Evolutionary conservation across 2,797 vertebrate species (phyloP).

Genomic region (Lepilemur septentrionalis): DNA sequence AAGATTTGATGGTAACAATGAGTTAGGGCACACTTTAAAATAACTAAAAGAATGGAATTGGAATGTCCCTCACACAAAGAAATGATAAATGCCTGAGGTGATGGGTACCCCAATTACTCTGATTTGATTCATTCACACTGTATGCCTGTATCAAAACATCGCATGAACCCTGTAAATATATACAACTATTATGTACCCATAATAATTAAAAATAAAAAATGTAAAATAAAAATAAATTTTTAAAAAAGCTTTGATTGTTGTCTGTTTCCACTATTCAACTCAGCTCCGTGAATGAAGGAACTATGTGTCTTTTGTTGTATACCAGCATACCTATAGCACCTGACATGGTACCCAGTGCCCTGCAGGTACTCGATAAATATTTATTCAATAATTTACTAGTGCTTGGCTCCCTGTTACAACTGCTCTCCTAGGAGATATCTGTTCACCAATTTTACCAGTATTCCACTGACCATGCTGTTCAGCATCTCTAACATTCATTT

Average conservation of each 20-base stretch:
- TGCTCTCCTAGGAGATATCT: neutral
- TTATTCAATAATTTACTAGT: neutral
- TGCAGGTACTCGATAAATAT: neutral
- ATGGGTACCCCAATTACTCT: neutral
- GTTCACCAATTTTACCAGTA: neutral
- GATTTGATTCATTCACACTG: neutral
- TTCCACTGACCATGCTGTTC: neutral
- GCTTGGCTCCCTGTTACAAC: constrained; percentile 4
- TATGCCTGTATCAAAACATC: too few species aligned
- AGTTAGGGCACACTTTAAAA: neutral
- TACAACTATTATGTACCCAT: neutral
- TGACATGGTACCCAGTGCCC: neutral
- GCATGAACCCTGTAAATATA: neutral
- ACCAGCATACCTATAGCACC: neutral
- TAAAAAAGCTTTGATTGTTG: neutral
- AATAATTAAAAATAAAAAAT: neutral
- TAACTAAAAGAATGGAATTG: neutral
- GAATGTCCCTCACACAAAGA: neutral
- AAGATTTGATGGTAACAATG: neutral
- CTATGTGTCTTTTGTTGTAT: neutral
- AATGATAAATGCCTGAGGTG: neutral
- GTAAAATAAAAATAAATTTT: neutral
- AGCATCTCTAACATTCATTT: neutral
- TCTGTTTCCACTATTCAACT: neutral
- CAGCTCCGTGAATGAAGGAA: neutral